Base-by-base conservation (phyloP, 2,888 invertebrate genomes). In the Pollenia labialis region DNA sequence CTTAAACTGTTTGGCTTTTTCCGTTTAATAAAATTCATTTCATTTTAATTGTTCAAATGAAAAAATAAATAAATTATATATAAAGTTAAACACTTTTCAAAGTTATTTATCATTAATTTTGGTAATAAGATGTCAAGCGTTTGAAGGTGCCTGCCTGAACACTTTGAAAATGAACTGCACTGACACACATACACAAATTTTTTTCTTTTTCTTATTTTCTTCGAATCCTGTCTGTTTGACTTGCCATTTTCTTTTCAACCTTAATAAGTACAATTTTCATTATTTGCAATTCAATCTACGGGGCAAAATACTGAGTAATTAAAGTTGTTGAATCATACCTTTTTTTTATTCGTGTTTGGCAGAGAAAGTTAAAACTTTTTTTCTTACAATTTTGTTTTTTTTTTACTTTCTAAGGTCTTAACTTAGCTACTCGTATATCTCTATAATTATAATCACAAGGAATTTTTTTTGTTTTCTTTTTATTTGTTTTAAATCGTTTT, bases 241-340 rank as follows among this genome's bases (percentile, higher is more conserved):
- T 72, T 46, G 23, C 10, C n/a, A 16, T 69, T 75, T 32, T 54
- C 56, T 68, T 58, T 75, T 75, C 52, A 68, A 50, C 40, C 48
- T 16, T 12, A 58, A 18, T 46, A 52, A 54, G 44, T 54, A 60
- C 1, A 83, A 54, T 60, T 69, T 56, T 64, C 16, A 40, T 79
- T 80, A 80, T 85, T 80, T 68, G 48, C 46, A 69, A 75, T 80
- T 80, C 42, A 80, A 60, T 69, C 75, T 62, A 69, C 4, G 11
- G n/a, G 42, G 80, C 69, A 75, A 69, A 56, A 50, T 52, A 79
- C 50, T 66, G 66, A 72, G 74, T 75, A 85, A 85, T 80, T 85
- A 80, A 85, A 85, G 80, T 85, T 75, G 80, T 80, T 85, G 68
- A 69, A 44, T 74, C 32, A 32, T 44, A 44, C 9, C 18, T 66